A percentile compares a stretch with the other conserved stretches of the same genome.
phyloP scores from a whole-genome alignment of 2,113 vertebrate genomes.

The Oreotrochilus melanogaster region DNA sequence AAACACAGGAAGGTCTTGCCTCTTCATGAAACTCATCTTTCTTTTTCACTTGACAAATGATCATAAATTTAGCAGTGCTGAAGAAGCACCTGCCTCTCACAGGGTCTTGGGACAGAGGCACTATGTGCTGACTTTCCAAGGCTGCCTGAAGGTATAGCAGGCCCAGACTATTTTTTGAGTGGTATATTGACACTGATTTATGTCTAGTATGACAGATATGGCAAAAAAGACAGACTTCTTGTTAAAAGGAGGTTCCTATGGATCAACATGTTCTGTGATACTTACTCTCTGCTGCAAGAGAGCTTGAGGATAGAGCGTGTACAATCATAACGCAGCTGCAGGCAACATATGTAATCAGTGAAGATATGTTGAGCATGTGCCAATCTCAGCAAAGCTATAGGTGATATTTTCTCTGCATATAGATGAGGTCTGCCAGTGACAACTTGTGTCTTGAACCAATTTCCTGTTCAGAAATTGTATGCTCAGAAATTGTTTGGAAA shows the following conservation, averaged over 20 bases:
- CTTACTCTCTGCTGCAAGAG: background rate
- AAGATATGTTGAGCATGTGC: conserved; percentile 13
- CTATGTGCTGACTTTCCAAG: background rate
- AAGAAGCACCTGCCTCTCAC: conserved; percentile 17
- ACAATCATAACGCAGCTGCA: conserved; percentile 31
- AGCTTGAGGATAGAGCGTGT: conserved; percentile 14
- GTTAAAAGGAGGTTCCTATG: background rate
- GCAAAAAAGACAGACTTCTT: conserved; percentile 13
- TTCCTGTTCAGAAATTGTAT: conserved; percentile 43
- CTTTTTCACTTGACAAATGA: conserved; percentile 15
- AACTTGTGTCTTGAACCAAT: conserved; percentile 48
- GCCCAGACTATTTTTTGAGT: background rate
- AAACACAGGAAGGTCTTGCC: conserved; percentile 4
- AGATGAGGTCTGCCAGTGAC: conserved; percentile 39
- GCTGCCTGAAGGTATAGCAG: conserved; percentile 25
- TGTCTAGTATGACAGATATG: background rate
- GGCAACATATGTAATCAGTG: conserved; percentile 19
- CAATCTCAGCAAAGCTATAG: conserved; percentile 39
- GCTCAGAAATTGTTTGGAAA: conserved; percentile 9
- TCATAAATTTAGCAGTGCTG: background rate
- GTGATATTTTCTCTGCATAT: conserved; percentile 25
- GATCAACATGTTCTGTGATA: conserved; percentile 20
- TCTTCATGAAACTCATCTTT: conserved; percentile 7
- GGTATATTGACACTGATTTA: conserved; percentile 33
- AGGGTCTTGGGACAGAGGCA: background rate